Conservation (phyloP, 2,888 invertebrate species). For the Pyralis farinalis region DNA sequence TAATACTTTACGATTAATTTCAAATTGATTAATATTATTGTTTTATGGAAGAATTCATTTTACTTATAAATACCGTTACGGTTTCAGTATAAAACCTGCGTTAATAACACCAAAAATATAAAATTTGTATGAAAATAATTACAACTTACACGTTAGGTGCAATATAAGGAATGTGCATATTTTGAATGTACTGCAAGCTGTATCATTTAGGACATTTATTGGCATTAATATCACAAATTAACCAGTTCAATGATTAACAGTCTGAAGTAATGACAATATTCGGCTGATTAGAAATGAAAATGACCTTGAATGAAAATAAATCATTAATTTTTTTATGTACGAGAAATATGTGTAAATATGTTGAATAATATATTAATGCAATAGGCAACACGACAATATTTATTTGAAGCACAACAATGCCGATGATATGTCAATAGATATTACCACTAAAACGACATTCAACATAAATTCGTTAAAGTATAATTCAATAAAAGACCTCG, state of each 20-base stretch:
- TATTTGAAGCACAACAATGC: slow-evolving; percentile 71
- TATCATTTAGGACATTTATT: slow-evolving; percentile 49
- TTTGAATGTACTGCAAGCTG: slow-evolving; percentile 22
- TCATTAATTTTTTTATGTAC: background rate
- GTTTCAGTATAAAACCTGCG: slow-evolving; percentile 48
- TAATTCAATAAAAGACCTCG: slow-evolving; percentile 2
- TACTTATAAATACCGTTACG: slow-evolving; percentile 22
- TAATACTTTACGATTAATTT: slow-evolving; percentile 60
- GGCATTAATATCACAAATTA: slow-evolving; percentile 72
- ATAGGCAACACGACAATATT: slow-evolving; percentile 52
- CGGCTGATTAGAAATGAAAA: slow-evolving; percentile 5
- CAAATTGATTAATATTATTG: slow-evolving; percentile 54
- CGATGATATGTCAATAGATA: slow-evolving; percentile 72
- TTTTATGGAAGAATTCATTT: slow-evolving; percentile 56
- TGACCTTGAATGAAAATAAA: background rate
- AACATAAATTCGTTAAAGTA: slow-evolving; percentile 23
- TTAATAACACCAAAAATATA: slow-evolving; percentile 56
- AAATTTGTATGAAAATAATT: slow-evolving; percentile 68
- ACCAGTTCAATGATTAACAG: slow-evolving; percentile 16
- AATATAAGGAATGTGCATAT: slow-evolving; percentile 57
- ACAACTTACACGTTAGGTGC: slow-evolving; percentile 57
- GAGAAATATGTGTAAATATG: slow-evolving; percentile 27
- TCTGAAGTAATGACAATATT: slow-evolving; percentile 17
- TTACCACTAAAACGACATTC: slow-evolving; percentile 41
- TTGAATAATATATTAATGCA: slow-evolving; percentile 37